These are phyloP conservation scores for Chaetophractus vellerosus DNA, from an alignment of 2,797 vertebrate genomes.

Conservation along the genomic window DNA sequence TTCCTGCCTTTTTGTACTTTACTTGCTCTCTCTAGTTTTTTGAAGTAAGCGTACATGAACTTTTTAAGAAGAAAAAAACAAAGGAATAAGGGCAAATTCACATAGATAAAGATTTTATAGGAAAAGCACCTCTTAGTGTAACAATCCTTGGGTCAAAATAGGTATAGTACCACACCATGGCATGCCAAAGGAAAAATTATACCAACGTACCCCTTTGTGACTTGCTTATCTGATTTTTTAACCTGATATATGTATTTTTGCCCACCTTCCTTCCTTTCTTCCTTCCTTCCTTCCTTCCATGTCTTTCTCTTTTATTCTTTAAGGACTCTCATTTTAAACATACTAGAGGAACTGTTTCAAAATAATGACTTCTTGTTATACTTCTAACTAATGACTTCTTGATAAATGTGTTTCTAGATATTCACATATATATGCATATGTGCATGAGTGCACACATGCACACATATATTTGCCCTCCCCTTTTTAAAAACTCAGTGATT, in stretches of 20 bases:
- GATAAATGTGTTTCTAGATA: not conserved
- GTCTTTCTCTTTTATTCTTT: conserved; percentile 47
- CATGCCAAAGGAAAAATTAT: not conserved
- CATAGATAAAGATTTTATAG: not conserved
- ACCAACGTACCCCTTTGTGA: not conserved
- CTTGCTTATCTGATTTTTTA: not conserved
- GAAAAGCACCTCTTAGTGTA: not conserved
- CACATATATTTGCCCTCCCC: not conserved
- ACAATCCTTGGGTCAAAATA: not conserved
- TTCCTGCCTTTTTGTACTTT: not conserved
- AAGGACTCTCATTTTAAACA: conserved; percentile 1
- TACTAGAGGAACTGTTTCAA: not conserved
- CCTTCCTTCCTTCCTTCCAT: not conserved
- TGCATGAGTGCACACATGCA: too few relatives aligned
- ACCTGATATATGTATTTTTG: not conserved
- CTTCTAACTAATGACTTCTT: not conserved
- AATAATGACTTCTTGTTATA: not conserved
- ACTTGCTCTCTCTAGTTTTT: conserved; percentile 24
- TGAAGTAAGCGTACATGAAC: not conserved
- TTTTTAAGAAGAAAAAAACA: conserved; percentile 24
- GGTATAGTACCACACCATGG: not conserved
- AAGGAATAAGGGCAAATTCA: conserved; percentile 15
- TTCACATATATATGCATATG: too few relatives aligned
- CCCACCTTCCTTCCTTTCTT: not conserved
- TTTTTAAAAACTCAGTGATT: conserved; percentile 39